A percentile compares a stretch with the other conserved stretches of the same genome.
These are phyloP conservation scores for Anabas testudineus DNA, from an alignment of 2,797 vertebrate species.

Conservation along the genomic window DNA sequence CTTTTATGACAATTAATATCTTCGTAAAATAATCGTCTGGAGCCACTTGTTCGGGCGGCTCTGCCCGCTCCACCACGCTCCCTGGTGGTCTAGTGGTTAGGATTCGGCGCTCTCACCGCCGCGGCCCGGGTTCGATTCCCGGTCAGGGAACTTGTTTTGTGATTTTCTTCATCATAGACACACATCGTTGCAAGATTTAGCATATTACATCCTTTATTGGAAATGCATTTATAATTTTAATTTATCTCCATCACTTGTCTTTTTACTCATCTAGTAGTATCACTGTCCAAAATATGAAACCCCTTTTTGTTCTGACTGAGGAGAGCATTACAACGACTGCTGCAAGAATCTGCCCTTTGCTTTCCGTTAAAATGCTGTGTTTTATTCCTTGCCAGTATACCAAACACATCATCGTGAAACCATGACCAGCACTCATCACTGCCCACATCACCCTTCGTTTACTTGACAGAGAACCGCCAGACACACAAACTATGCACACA, in stretches of 20 bases:
- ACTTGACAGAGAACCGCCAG: slow-evolving; percentile 56
- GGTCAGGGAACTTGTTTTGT: slow-evolving; percentile 58
- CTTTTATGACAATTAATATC: too few relatives aligned
- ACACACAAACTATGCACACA: slow-evolving; percentile 38
- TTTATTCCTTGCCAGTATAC: slow-evolving; percentile 46
- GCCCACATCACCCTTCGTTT: slow-evolving; percentile 45
- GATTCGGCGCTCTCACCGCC: slow-evolving; percentile 82
- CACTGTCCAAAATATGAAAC: slow-evolving; percentile 59
- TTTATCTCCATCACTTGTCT: slow-evolving; percentile 44
- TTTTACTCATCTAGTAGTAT: slow-evolving; percentile 47
- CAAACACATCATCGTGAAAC: slow-evolving; percentile 56
- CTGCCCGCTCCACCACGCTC: neutral
- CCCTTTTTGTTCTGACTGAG: slow-evolving; percentile 49
- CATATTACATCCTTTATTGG: slow-evolving; percentile 75
- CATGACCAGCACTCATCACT: slow-evolving; percentile 45
- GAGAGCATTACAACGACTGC: slow-evolving; percentile 17
- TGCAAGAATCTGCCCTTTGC: slow-evolving; percentile 26
- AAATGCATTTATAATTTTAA: slow-evolving; percentile 72
- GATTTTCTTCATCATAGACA: too few relatives aligned
- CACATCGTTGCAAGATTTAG: neutral
- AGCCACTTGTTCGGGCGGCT: too few relatives aligned
- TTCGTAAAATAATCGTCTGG: too few relatives aligned
- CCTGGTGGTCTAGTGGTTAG: slow-evolving; percentile 62
- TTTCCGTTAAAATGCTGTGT: slow-evolving; percentile 26
- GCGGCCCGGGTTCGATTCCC: slow-evolving; percentile 77